Conservation (phyloP, 2,797 vertebrate genomes). For the Tenualosa thibaudeaui region DNA sequence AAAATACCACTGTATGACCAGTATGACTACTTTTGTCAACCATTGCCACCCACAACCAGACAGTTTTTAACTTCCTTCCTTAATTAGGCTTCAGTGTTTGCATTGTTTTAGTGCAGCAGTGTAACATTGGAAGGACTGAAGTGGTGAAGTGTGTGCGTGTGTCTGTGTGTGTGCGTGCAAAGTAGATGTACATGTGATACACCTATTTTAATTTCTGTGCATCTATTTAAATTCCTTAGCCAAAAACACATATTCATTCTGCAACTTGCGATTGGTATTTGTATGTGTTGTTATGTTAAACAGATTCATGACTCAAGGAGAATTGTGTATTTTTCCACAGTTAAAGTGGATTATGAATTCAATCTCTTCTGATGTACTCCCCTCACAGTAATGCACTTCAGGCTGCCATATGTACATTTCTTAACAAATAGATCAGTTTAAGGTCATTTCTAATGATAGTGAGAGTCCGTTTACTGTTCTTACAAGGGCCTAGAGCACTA, state of each 20-base stretch:
- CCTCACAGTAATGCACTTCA: background rate
- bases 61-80: background rate
- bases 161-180: too few species aligned
- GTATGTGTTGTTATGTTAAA: background rate
- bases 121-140: too few species aligned
- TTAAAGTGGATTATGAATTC: slow-evolving; percentile 9
- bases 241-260: background rate
- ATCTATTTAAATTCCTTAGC: background rate
- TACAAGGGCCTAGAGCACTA: background rate
- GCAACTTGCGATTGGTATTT: background rate
- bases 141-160: too few species aligned
- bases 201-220: too few species aligned
- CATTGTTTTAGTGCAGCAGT: background rate
- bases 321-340: background rate
- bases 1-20: background rate
- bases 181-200: too few species aligned
- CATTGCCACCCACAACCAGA: background rate
- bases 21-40: background rate
- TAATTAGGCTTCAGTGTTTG: background rate
- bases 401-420: background rate
- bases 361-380: background rate
- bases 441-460: background rate
- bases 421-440: background rate
- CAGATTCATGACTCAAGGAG: background rate
- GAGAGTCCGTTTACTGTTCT: background rate